Conservation (phyloP, 2,888 invertebrate genomes). For the Andrena praecox region DNA sequence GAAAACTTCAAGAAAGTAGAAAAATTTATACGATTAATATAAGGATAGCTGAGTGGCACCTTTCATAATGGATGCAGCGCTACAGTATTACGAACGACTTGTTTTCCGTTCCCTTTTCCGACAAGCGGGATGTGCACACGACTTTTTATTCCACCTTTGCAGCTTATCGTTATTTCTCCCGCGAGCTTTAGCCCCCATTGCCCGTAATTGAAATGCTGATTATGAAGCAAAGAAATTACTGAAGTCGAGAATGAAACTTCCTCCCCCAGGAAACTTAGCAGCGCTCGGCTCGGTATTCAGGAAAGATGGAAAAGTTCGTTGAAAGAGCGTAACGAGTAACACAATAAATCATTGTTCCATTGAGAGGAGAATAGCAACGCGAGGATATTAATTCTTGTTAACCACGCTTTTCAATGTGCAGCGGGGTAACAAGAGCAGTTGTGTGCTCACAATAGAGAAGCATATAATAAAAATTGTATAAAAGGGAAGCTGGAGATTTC, state of each 20-base stretch:
- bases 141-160: not conserved
- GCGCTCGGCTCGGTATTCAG: not conserved
- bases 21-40: no score
- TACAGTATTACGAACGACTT: not conserved
- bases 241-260: not conserved
- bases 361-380: not conserved
- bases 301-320: not conserved
- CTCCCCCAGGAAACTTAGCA: not conserved
- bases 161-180: slow-evolving; percentile 21
- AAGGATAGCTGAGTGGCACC: no score
- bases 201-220: slow-evolving; percentile 38
- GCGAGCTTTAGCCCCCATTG: not conserved
- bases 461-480: no score
- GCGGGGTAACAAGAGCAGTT: no score
- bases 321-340: not conserved
- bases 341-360: not conserved
- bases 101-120: not conserved
- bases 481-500: not conserved
- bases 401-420: not conserved
- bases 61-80: no score
- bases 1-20: no score
- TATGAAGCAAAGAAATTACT: slow-evolving; percentile 13
- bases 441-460: no score
- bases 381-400: not conserved
- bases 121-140: not conserved